Evolutionary conservation across 1,140 invertebrate species (phyloP), one percentile per base, ranked within the genome.

Genomic region (Aethina tumida): DNA sequence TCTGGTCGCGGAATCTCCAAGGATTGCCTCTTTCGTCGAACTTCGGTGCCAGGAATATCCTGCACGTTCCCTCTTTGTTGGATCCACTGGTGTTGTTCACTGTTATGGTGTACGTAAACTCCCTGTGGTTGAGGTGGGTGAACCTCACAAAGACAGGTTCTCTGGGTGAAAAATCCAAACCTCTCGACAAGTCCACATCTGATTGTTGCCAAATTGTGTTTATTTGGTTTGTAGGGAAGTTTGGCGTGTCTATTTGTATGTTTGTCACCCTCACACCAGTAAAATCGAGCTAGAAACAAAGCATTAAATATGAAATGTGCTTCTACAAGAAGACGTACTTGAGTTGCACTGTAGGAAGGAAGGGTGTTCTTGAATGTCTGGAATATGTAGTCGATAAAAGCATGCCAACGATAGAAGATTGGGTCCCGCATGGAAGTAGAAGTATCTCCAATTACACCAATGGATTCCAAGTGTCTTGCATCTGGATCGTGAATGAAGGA

Each of bases 391-490:
- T 90, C 82, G 12, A 89, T 67, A 49, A 76, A 79, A 4, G 80
- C 74, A 50, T 89, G 86, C 78, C 77, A 86, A 55, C 80, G 74
- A 59, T 87, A 90, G 64, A 90, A 89, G 7, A 83, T 63, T 0
- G 86, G 85, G 60, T 90, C 86, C 5, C 84, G 68, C 81, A 84
- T 79, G 5, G 78, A 74, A 5, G 79, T 83, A 0, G 72, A 65
- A 1, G 68, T 58, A 45, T 77, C 74, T 5, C 68, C 73, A 67
- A 77, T 81, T 0, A 79, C 69, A n/a, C 73, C 64, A 39, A 77
- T 77, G 2, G 65, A 67, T 60, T 80, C 73, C 69, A 74, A 55
- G 50, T 70, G 70, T 22, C 48, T 45, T 15, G 52, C 39, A 33
- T 73, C 68, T 10, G 74, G 74, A 41, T 77, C 75, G 46, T 77